phyloP scores from a whole-genome alignment of 2,113 vertebrate genomes.

The Saimiri boliviensis region DNA sequence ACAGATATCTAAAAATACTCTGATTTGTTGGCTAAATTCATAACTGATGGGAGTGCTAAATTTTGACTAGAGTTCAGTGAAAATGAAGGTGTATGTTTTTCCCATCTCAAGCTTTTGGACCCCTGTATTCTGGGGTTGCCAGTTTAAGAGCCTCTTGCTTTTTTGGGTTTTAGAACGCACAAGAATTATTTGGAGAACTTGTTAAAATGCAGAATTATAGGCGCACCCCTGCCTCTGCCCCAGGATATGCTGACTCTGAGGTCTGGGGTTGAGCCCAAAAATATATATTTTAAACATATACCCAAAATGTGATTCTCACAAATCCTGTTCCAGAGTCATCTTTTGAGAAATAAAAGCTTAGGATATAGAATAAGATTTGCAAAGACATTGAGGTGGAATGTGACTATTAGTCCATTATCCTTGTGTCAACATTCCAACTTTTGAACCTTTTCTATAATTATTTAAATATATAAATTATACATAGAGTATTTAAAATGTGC shows the following conservation, averaged over 20 bases:
- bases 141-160: background rate
- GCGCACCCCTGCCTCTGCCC: background rate
- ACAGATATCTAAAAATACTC: background rate
- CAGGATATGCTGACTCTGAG: background rate
- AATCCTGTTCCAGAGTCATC: background rate
- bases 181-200: background rate
- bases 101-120: background rate
- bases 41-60: background rate
- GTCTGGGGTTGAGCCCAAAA: background rate
- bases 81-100: background rate
- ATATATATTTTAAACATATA: background rate
- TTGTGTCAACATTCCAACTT: background rate
- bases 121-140: background rate
- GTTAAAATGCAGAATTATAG: background rate
- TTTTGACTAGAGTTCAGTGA: constrained; percentile 16
- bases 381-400: background rate
- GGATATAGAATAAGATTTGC: background rate
- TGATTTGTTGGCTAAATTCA: background rate
- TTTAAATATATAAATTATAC: background rate
- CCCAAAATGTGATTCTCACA: background rate
- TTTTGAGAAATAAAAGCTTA: constrained; percentile 11
- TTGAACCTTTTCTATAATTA: background rate
- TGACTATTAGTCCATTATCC: background rate
- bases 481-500: background rate
- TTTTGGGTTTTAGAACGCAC: background rate